Conservation (phyloP, 2,113 vertebrate genomes). For the Jacana jacana region DNA sequence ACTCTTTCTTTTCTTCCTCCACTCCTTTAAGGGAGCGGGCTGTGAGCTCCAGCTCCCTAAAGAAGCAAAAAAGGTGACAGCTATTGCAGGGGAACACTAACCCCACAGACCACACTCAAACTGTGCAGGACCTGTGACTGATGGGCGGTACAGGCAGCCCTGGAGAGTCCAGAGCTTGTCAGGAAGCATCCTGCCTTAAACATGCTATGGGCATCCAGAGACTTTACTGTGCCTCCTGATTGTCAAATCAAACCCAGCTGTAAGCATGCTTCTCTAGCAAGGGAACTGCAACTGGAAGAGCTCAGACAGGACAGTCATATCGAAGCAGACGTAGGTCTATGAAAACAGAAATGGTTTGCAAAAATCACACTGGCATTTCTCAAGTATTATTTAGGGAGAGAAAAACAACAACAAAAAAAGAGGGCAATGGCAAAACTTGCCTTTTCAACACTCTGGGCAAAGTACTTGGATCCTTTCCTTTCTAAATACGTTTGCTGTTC, state of each 20-base stretch:
- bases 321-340: neutral
- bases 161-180: neutral
- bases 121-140: neutral
- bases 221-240: neutral
- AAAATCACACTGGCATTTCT: neutral
- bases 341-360: neutral
- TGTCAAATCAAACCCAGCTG: neutral
- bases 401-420: neutral
- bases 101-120: accelerated
- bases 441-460: neutral
- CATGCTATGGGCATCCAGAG: neutral
- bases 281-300: neutral
- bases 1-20: slow-evolving; percentile 89
- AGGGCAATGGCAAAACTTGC: neutral
- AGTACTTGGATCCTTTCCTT: neutral
- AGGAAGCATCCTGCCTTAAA: neutral
- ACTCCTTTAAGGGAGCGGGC: slow-evolving; percentile 87
- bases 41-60: slow-evolving; percentile 92
- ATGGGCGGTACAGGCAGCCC: neutral
- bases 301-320: neutral
- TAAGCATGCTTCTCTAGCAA: neutral
- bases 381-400: neutral
- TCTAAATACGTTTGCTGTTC: neutral
- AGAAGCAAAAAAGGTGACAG: neutral
- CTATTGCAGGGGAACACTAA: neutral